These are phyloP conservation scores for Diogma glabrata DNA, from an alignment of 2,888 invertebrate species.

Conservation along the genomic window DNA sequence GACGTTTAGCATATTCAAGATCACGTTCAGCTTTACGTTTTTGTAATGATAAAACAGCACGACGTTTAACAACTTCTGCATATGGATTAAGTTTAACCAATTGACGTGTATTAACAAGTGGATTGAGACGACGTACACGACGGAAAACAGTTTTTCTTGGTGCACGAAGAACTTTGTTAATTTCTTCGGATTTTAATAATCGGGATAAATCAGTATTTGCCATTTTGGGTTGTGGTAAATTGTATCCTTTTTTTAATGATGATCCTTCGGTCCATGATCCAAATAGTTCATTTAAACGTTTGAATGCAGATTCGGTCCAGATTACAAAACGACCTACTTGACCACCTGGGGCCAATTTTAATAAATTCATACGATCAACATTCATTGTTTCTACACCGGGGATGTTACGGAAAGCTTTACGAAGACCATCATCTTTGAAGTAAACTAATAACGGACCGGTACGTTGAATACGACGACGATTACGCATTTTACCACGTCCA, in stretches of 20 bases:
- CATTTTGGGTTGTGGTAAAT: slow-evolving; percentile 96
- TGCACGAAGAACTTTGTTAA: slow-evolving; percentile 80
- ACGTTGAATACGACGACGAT: slow-evolving; percentile 91
- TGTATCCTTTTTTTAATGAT: slow-evolving; percentile 74
- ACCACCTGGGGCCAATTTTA: slow-evolving; percentile 92
- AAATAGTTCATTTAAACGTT: slow-evolving; percentile 81
- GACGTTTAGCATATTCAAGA: slow-evolving; percentile 57
- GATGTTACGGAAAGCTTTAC: slow-evolving; percentile 95
- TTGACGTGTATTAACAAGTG: slow-evolving; percentile 77
- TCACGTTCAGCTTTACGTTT: slow-evolving; percentile 51
- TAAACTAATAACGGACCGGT: slow-evolving; percentile 94
- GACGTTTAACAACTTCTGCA: slow-evolving; percentile 78
- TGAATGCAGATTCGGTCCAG: slow-evolving; percentile 98
- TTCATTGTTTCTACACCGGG: slow-evolving; percentile 90
- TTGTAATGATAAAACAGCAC: slow-evolving; percentile 60
- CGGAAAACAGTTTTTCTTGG: slow-evolving; percentile 69
- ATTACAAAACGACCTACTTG: slow-evolving; percentile 97
- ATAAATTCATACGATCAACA: slow-evolving; percentile 80
- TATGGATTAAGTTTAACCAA: slow-evolving; percentile 91
- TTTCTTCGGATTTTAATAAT: slow-evolving; percentile 89
- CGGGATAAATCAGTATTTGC: slow-evolving; percentile 89
- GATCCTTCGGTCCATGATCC: slow-evolving; percentile 66
- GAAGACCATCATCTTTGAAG: slow-evolving; percentile 87
- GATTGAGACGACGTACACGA: slow-evolving; percentile 86
- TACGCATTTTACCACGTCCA: slow-evolving; percentile 99